A percentile compares a stretch with the other conserved stretches of the same genome.
Evolutionary conservation across 2,797 vertebrate genomes (phyloP).

Genomic region (Petrocephalus sullivani): DNA sequence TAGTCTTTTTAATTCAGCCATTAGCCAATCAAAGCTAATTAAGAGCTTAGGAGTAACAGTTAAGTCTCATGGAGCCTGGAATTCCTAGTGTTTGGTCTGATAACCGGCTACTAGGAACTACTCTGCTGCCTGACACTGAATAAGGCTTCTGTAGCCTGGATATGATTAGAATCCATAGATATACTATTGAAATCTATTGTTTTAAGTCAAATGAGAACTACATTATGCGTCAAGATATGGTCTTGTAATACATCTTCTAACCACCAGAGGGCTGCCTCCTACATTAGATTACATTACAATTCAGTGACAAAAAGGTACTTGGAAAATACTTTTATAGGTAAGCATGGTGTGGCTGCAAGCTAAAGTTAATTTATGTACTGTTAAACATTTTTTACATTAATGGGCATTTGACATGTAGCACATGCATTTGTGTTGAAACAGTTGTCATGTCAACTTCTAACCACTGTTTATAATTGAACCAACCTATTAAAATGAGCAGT

Average conservation of each 20-base stretch:
- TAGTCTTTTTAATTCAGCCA: neutral
- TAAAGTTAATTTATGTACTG: neutral
- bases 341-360: neutral
- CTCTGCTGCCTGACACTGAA: neutral
- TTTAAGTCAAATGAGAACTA: neutral
- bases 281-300: neutral
- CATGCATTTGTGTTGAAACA: neutral
- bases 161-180: neutral
- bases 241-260: neutral
- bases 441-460: neutral
- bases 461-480: neutral
- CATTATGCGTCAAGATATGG: neutral
- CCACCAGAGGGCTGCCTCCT: conserved; percentile 3
- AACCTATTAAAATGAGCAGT: neutral
- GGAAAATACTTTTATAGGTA: neutral
- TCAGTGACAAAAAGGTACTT: neutral
- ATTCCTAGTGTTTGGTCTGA: neutral
- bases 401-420: neutral
- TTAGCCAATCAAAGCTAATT: neutral
- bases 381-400: neutral
- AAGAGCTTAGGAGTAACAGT: neutral
- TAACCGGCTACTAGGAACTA: neutral
- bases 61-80: neutral
- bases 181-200: neutral
- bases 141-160: neutral